Conservation (phyloP, 2,113 vertebrate genomes). For the Pitta sordida region DNA sequence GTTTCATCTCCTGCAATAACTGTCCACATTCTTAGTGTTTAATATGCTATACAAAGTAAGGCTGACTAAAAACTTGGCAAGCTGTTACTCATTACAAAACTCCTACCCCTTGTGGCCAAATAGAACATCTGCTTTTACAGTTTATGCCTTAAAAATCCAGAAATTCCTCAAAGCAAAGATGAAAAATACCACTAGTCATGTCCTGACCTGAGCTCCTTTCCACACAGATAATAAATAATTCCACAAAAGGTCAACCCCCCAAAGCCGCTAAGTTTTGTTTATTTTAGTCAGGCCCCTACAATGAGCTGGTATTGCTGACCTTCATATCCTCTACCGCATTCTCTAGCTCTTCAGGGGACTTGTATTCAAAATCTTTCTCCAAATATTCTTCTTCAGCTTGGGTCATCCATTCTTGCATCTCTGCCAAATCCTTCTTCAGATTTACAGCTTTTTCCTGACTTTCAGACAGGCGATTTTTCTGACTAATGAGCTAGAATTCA, state of each 20-base stretch:
- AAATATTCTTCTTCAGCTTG: conserved; percentile 96
- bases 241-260: neutral
- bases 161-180: neutral
- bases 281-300: neutral
- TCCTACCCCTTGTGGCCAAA: neutral
- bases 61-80: neutral
- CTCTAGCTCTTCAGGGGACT: conserved; percentile 92
- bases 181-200: conserved; percentile 3
- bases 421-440: conserved; percentile 92
- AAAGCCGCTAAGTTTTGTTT: neutral
- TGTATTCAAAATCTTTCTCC: conserved; percentile 96
- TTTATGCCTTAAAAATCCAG: conserved; percentile 2
- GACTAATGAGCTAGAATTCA: conserved; percentile 80
- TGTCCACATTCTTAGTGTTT: neutral
- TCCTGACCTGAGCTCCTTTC: neutral
- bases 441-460: conserved; percentile 89
- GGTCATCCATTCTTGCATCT: conserved; percentile 98
- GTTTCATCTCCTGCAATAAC: neutral
- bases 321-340: conserved; percentile 94
- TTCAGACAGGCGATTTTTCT: conserved; percentile 84
- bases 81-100: neutral
- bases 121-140: conserved; percentile 15
- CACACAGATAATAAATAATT: neutral
- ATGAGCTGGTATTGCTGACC: conserved; percentile 69
- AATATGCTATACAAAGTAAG: neutral